Conservation (phyloP, 2,113 vertebrate species). For the Asarcornis scutulata region DNA sequence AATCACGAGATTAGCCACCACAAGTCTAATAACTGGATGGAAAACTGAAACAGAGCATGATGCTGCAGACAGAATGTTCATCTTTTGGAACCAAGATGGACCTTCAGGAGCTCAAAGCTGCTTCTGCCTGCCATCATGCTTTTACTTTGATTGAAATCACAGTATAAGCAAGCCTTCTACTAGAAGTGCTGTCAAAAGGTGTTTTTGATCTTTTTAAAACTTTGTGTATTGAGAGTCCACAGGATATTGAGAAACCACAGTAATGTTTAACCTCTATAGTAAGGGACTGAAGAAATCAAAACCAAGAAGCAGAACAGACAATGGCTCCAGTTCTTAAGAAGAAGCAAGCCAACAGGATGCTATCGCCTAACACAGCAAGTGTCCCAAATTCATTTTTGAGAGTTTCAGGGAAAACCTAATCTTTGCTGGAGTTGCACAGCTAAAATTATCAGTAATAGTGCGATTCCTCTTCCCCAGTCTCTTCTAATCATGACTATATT, state of each 20-base stretch:
- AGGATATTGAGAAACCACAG: not conserved
- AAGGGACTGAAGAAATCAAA: not conserved
- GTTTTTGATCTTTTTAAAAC: not conserved
- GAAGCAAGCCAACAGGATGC: not conserved
- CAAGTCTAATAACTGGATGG: not conserved
- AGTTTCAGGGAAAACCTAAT: not conserved
- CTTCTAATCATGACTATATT: not conserved
- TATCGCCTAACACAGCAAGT: not conserved
- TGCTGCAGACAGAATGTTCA: not conserved
- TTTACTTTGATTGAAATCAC: not conserved
- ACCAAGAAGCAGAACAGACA: not conserved
- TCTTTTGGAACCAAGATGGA: not conserved
- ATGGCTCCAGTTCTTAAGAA: not conserved
- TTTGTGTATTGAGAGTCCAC: not conserved
- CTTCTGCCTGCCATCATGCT: not conserved
- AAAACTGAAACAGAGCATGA: not conserved
- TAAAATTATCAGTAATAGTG: not conserved
- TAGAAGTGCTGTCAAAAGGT: not conserved
- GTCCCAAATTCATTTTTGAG: not conserved
- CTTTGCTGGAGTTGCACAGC: not conserved
- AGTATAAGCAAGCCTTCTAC: not conserved
- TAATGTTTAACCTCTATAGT: not conserved
- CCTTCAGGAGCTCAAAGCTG: not conserved
- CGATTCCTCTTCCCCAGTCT: not conserved
- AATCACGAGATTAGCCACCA: slow-evolving; percentile 28